Evolutionary conservation across 2,797 vertebrate genomes (phyloP).

Genomic region (Cynodonichthys magdalenae): DNA sequence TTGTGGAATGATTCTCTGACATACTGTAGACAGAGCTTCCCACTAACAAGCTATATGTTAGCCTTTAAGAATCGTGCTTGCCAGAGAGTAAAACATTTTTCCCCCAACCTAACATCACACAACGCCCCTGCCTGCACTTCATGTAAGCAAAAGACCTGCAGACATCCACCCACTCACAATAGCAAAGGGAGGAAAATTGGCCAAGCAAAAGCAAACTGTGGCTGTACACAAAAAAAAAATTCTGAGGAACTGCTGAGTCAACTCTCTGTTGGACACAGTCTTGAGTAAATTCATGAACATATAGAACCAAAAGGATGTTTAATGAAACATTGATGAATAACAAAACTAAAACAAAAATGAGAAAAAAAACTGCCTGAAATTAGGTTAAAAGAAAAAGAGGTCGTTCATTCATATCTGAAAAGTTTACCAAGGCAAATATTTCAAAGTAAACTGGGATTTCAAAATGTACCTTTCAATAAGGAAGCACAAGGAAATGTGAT

Average conservation of each 20-base stretch:
- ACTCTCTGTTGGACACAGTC: conserved; percentile 12
- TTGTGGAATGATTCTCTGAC: conserved; percentile 18
- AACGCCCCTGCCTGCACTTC: conserved; percentile 1
- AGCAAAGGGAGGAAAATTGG: conserved; percentile 15
- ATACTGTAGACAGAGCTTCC: conserved; percentile 1
- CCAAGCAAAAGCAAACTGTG: conserved; percentile 25
- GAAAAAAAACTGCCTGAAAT: background rate
- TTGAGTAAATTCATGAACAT: too few species aligned
- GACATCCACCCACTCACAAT: conserved; percentile 10
- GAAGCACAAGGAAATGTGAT: too few species aligned
- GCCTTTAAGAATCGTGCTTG: conserved; percentile 9
- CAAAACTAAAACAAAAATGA: background rate
- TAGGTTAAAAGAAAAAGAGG: too few species aligned
- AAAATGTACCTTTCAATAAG: too few species aligned
- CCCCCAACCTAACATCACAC: background rate
- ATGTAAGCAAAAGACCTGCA: conserved; percentile 12
- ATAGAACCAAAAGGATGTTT: background rate
- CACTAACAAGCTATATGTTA: conserved; percentile 12
- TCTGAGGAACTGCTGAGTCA: conserved; percentile 28
- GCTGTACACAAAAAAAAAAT: conserved; percentile 16
- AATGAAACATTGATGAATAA: conserved; percentile 9
- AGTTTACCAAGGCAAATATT: too few species aligned
- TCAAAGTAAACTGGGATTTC: too few species aligned
- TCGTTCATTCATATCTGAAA: too few species aligned
- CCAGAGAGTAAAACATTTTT: conserved; percentile 16